phyloP scores from a whole-genome alignment of 2,888 invertebrate genomes.

The Galerucella nymphaeae region DNA sequence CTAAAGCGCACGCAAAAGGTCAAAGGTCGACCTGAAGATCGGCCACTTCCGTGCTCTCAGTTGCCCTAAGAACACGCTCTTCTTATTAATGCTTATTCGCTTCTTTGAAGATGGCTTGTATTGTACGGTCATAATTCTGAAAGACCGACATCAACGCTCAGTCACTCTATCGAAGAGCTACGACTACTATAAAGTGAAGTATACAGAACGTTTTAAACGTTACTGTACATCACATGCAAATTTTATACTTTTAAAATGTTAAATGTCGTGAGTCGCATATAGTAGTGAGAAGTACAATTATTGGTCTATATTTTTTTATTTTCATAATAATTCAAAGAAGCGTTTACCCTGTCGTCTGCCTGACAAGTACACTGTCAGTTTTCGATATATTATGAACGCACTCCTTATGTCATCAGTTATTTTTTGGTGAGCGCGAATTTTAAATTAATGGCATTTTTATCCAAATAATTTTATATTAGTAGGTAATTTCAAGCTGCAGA shows the following conservation, averaged over 20 bases:
- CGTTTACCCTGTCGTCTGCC: no score
- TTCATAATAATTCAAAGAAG: no score
- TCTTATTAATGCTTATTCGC: conserved; percentile 41
- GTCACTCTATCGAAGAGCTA: conserved; percentile 20
- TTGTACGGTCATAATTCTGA: conserved; percentile 36
- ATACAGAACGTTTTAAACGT: conserved; percentile 5
- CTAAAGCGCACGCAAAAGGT: conserved; percentile 52
- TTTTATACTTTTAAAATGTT: neutral
- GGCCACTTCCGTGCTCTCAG: conserved; percentile 46
- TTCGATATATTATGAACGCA: no score
- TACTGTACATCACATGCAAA: neutral
- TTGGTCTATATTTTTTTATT: no score
- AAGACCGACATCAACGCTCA: conserved; percentile 28
- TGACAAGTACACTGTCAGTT: no score
- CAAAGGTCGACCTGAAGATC: conserved; percentile 46
- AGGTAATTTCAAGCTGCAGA: no score
- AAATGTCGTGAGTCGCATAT: neutral
- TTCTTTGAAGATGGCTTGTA: conserved; percentile 32
- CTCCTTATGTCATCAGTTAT: no score
- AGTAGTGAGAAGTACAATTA: no score
- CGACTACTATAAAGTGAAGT: conserved; percentile 12
- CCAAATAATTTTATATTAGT: no score
- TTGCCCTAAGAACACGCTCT: conserved; percentile 39
- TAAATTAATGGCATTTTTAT: no score
- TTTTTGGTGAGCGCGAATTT: no score